phyloP scores from a whole-genome alignment of 2,113 vertebrate genomes.

The Dipodomys spectabilis region DNA sequence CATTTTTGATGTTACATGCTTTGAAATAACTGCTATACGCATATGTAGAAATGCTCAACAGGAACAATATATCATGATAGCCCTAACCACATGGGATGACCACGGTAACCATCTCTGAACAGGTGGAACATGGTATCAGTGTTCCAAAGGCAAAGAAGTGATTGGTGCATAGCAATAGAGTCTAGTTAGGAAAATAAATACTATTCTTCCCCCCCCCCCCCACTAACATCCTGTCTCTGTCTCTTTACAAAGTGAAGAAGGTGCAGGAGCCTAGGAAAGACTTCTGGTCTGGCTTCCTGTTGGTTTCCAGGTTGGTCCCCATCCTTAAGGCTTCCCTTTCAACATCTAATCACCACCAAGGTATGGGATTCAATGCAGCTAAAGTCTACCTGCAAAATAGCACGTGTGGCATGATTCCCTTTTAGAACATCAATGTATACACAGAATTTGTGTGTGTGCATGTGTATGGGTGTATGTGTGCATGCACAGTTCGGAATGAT shows the following conservation, averaged over 20 bases:
- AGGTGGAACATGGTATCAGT: background rate
- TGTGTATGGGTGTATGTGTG: background rate
- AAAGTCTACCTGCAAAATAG: constrained; percentile 12
- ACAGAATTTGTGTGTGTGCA: background rate
- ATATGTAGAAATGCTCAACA: constrained; percentile 33
- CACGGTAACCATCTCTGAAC: constrained; percentile 48
- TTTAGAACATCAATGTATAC: constrained; percentile 38
- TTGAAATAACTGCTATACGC: constrained; percentile 60
- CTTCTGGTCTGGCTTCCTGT: background rate
- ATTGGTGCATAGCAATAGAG: constrained; percentile 47
- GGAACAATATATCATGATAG: constrained; percentile 56
- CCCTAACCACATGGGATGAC: constrained; percentile 36
- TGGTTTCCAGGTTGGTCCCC: constrained; percentile 51
- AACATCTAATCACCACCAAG: constrained; percentile 59
- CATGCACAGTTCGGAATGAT: background rate
- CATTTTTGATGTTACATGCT: constrained; percentile 44
- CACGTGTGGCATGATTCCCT: background rate
- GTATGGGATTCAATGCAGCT: background rate
- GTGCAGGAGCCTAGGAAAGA: constrained; percentile 11
- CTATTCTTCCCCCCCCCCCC: background rate
- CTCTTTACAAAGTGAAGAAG: background rate
- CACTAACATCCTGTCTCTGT: too few species aligned
- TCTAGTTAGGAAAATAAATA: constrained; percentile 43
- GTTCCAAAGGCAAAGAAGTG: constrained; percentile 44
- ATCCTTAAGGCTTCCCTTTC: constrained; percentile 5